A percentile compares a stretch with the other conserved stretches of the same genome.
Conservation (phyloP, 2,888 invertebrate genomes). For the Plagodis dolabraria region DNA sequence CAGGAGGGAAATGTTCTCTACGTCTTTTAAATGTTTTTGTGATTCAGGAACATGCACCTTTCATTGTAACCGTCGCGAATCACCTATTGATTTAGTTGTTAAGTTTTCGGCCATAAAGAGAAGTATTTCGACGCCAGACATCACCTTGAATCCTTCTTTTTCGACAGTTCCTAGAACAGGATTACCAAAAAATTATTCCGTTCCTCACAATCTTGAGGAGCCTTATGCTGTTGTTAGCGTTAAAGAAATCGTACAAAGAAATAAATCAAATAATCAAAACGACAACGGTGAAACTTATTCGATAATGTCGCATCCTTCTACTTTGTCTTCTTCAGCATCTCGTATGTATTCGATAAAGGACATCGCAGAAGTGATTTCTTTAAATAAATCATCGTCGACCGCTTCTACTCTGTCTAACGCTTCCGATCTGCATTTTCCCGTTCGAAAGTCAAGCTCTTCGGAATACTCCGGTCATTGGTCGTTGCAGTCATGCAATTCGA, state of each 20-base stretch:
- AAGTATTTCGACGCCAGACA: constrained; percentile 78
- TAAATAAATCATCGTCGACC: constrained; percentile 65
- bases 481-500: constrained; percentile 73
- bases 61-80: constrained; percentile 64
- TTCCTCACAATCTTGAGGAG: constrained; percentile 69
- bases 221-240: constrained; percentile 69
- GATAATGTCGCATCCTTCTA: constrained; percentile 64
- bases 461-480: constrained; percentile 80
- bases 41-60: constrained; percentile 67
- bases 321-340: constrained; percentile 61
- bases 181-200: constrained; percentile 68
- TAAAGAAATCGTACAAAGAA: constrained; percentile 59
- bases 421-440: constrained; percentile 68
- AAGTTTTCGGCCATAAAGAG: constrained; percentile 77
- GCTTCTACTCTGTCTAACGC: constrained; percentile 63
- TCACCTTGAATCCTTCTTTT: constrained; percentile 68
- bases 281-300: constrained; percentile 54
- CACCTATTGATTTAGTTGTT: constrained; percentile 61
- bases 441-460: constrained; percentile 75
- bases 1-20: constrained; percentile 58
- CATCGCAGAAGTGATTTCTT: constrained; percentile 73
- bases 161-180: constrained; percentile 54
- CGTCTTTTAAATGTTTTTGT: constrained; percentile 78
- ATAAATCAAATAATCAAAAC: constrained; percentile 43
- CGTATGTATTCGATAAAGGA: constrained; percentile 76